Conservation (phyloP, 1,140 invertebrate species). For the Drosophila nikananu region DNA sequence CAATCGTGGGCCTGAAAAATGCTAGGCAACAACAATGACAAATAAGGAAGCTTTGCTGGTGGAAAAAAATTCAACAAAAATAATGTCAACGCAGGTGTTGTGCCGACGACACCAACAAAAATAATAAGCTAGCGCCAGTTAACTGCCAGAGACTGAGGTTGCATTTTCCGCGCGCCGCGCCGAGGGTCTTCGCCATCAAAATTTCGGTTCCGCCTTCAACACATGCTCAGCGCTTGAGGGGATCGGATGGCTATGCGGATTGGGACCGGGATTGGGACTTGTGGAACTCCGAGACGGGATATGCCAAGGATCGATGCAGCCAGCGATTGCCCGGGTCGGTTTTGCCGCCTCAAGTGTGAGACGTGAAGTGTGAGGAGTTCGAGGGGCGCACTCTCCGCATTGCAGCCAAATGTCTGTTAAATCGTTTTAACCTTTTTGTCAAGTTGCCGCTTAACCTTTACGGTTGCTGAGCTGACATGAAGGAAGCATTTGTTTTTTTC, state of each 20-base stretch:
- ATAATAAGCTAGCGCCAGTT: conserved; percentile 62
- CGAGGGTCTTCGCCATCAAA: conserved; percentile 63
- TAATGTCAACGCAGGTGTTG: conserved; percentile 77
- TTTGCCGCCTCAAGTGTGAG: conserved; percentile 19
- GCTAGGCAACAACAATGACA: conserved; percentile 75
- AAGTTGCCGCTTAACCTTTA: conserved; percentile 84
- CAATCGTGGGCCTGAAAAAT: conserved; percentile 61
- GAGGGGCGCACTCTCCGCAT: conserved; percentile 31
- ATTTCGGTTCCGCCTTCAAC: conserved; percentile 74
- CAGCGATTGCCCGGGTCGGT: conserved; percentile 44
- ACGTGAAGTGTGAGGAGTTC: conserved; percentile 19
- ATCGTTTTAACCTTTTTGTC: conserved; percentile 84
- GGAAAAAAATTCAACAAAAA: conserved; percentile 50
- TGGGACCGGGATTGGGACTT: neutral
- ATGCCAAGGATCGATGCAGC: conserved; percentile 63
- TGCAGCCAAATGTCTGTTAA: conserved; percentile 77
- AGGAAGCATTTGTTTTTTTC: conserved; percentile 75
- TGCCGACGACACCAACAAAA: conserved; percentile 24
- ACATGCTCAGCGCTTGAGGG: conserved; percentile 28
- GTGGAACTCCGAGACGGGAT: conserved; percentile 3
- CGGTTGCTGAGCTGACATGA: conserved; percentile 76
- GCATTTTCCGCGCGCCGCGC: conserved; percentile 53
- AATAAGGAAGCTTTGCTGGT: conserved; percentile 74
- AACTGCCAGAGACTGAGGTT: conserved; percentile 46
- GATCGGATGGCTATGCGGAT: conserved; percentile 7